phyloP scores from a whole-genome alignment of 2,113 vertebrate genomes.

The Buteo buteo region DNA sequence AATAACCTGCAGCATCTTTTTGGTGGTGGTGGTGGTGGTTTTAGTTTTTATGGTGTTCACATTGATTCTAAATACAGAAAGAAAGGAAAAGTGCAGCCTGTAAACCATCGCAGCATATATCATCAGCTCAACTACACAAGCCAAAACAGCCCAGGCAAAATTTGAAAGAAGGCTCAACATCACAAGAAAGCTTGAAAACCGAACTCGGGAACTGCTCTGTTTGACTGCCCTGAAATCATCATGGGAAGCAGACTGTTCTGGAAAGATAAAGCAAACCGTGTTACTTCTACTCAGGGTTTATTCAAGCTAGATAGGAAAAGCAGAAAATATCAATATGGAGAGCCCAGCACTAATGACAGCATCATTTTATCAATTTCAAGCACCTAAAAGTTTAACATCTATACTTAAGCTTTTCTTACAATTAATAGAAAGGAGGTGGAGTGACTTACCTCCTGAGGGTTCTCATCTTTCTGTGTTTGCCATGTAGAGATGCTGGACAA shows the following conservation, averaged over 20 bases:
- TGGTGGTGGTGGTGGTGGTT: background rate
- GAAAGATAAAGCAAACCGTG: background rate
- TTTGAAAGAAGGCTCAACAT: background rate
- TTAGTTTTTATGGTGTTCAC: background rate
- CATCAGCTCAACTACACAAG: background rate
- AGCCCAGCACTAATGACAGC: background rate
- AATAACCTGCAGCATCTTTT: background rate
- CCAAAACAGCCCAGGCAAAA: background rate
- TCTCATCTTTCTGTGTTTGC: background rate
- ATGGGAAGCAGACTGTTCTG: background rate
- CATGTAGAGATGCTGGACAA: background rate
- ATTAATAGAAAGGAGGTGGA: background rate
- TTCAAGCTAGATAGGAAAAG: background rate
- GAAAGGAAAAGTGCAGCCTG: background rate
- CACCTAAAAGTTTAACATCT: background rate
- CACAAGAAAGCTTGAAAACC: background rate
- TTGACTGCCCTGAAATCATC: background rate
- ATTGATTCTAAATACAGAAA: background rate
- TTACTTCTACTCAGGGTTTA: background rate
- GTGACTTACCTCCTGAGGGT: background rate
- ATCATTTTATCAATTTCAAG: background rate
- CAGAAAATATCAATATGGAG: background rate
- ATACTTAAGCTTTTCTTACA: background rate
- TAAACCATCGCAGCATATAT: background rate
- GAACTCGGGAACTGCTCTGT: background rate